Base-by-base conservation (phyloP, 2,888 invertebrate species). In the Neuroscelio doddi region DNA sequence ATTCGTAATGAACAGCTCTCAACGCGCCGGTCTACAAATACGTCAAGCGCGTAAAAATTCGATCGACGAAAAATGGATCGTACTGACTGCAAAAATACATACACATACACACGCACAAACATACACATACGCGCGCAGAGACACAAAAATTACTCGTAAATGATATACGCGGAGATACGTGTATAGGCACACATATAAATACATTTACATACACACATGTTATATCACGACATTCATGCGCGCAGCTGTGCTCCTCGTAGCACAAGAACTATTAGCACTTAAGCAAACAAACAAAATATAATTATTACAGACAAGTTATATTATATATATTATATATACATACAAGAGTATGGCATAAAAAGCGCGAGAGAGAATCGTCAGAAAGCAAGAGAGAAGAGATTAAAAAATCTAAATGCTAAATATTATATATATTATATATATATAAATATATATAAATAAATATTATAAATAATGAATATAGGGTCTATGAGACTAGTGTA, bases 401-500 rank as follows among this genome's bases (percentile, higher is more conserved):
- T 72, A 78, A 78, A 76, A 80, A 80, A 77, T 77, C 72, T 82
- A 83, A 83, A 83, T 83, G 80, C 79, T 82, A 80, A 82, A 83
- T 82, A 82, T 82, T 82, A 82, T 83, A 83, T 76, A 79, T 78
- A 76, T 76, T 71, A 72, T 73, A 80, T 80, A 81, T 79, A 82
- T 80, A 81, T 36, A 10, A 36, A 36, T 36, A 36, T 70, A 71
- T 55, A 77, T 80, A 17, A 39, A 39, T 39, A 17, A 81, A 84
- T 84, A 83, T 82, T 83, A 82, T 82, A 84, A 83, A 83, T 83
- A 83, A 80, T 82, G 80, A 83, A 82, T 81, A 80, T 81, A 80
- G 79, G 82, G 80, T 83, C 80, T 83, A 83, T 83, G 82, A 84
- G 81, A 78, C 77, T 80, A 80, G 80, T 71, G 72, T 80, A 80